These are phyloP conservation scores for Drosophila nr. perissopoda DNA, from an alignment of 2,888 invertebrate genomes.

Conservation along the genomic window DNA sequence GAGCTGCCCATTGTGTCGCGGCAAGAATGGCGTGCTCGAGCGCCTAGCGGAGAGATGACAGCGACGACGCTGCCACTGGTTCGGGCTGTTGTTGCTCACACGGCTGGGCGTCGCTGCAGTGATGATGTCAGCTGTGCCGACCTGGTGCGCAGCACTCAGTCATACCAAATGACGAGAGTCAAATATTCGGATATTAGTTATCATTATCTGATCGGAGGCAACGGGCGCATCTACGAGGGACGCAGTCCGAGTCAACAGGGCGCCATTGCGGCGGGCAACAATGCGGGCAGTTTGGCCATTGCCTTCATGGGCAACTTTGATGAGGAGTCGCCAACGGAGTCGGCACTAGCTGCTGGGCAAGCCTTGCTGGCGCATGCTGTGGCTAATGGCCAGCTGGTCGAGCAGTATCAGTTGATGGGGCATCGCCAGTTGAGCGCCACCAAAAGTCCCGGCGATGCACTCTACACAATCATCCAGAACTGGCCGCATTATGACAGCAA, in stretches of 20 bases:
- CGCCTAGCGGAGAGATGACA: slow-evolving; percentile 82
- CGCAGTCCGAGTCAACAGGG: slow-evolving; percentile 90
- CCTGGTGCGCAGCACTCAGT: slow-evolving; percentile 87
- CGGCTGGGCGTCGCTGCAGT: slow-evolving; percentile 87
- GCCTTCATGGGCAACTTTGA: slow-evolving; percentile 90
- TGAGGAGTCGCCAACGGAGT: slow-evolving; percentile 85
- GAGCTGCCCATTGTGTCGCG: slow-evolving; percentile 85
- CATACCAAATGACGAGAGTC: slow-evolving; percentile 87
- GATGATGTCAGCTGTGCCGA: slow-evolving; percentile 85
- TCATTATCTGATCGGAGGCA: slow-evolving; percentile 91
- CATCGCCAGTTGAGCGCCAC: slow-evolving; percentile 89
- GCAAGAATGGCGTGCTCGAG: slow-evolving; percentile 89
- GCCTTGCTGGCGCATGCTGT: slow-evolving; percentile 88
- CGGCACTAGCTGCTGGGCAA: slow-evolving; percentile 87
- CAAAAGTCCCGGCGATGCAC: slow-evolving; percentile 88
- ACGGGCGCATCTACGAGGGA: slow-evolving; percentile 90
- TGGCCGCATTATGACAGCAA: slow-evolving; percentile 88
- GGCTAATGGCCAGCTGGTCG: slow-evolving; percentile 86
- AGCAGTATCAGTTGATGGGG: slow-evolving; percentile 89
- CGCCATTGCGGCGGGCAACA: slow-evolving; percentile 89
- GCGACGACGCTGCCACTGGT: slow-evolving; percentile 85
- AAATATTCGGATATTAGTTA: slow-evolving; percentile 90
- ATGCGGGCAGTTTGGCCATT: slow-evolving; percentile 88
- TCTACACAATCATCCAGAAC: slow-evolving; percentile 87
- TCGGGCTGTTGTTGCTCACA: slow-evolving; percentile 88